These are phyloP conservation scores for Pinctada fucata DNA, from an alignment of 2,888 invertebrate species.

Conservation along the genomic window DNA sequence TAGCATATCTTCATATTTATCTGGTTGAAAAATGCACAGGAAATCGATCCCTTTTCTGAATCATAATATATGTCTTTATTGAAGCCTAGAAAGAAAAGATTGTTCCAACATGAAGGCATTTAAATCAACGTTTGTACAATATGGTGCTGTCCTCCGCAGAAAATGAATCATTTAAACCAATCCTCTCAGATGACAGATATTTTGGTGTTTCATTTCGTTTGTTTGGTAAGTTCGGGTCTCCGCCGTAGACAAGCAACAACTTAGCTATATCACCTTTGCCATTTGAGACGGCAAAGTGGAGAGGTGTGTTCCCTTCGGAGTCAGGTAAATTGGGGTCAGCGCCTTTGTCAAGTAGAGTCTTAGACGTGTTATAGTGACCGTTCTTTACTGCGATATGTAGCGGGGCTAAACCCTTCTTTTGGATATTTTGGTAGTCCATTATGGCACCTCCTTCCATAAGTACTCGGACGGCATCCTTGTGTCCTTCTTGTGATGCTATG, in stretches of 20 bases:
- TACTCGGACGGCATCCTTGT: neutral
- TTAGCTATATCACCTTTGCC: neutral
- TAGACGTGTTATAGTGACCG: neutral
- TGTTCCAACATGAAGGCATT: too few species aligned
- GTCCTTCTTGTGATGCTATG: constrained; percentile 23
- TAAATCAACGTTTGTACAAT: too few species aligned
- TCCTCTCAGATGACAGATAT: neutral
- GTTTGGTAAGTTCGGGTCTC: neutral
- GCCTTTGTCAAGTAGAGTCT: neutral
- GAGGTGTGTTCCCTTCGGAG: neutral
- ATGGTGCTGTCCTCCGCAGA: too few species aligned
- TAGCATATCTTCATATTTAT: too few species aligned
- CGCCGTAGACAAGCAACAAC: neutral
- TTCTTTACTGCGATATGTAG: constrained; percentile 11
- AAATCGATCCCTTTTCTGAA: too few species aligned
- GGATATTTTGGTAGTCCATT: neutral
- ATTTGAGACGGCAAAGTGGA: neutral
- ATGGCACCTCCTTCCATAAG: neutral
- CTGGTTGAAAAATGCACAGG: too few species aligned
- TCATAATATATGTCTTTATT: too few species aligned
- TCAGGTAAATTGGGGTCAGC: neutral
- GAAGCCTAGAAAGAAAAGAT: too few species aligned
- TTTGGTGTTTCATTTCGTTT: neutral
- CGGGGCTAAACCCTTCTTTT: constrained; percentile 12
- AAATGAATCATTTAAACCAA: too few species aligned